A percentile compares a stretch with the other conserved stretches of the same genome.
These are phyloP conservation scores for Fringilla coelebs DNA, from an alignment of 2,797 vertebrate species.

Conservation along the genomic window DNA sequence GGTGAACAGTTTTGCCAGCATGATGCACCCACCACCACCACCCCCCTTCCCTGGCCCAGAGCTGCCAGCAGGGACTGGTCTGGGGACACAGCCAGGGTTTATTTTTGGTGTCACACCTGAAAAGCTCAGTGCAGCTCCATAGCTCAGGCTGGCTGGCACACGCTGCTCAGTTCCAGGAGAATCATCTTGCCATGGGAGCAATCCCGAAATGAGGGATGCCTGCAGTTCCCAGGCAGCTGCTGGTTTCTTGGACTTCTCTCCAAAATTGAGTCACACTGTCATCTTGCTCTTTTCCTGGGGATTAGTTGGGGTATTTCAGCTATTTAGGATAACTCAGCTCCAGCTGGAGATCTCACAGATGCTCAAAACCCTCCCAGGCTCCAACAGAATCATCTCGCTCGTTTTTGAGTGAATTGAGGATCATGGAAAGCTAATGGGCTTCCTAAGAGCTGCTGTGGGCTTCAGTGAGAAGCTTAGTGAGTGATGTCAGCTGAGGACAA, in stretches of 20 bases:
- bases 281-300: neutral
- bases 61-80: neutral
- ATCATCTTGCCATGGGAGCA: accelerated
- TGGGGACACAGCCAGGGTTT: neutral
- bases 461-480: neutral
- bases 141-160: accelerated
- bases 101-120: neutral
- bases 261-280: neutral
- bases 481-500: neutral
- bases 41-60: neutral
- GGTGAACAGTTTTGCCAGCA: neutral
- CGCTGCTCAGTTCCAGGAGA: accelerated
- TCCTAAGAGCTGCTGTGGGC: neutral
- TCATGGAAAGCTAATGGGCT: neutral
- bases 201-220: neutral
- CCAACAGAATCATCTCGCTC: accelerated
- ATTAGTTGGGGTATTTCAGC: neutral
- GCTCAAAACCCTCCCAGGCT: neutral
- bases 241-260: neutral
- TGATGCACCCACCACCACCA: accelerated
- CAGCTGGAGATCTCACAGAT: neutral
- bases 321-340: neutral
- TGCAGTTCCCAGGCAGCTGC: neutral
- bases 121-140: neutral
- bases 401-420: neutral